phyloP scores from a whole-genome alignment of 2,888 invertebrate species.

The Ornithoptera alexandrae region DNA sequence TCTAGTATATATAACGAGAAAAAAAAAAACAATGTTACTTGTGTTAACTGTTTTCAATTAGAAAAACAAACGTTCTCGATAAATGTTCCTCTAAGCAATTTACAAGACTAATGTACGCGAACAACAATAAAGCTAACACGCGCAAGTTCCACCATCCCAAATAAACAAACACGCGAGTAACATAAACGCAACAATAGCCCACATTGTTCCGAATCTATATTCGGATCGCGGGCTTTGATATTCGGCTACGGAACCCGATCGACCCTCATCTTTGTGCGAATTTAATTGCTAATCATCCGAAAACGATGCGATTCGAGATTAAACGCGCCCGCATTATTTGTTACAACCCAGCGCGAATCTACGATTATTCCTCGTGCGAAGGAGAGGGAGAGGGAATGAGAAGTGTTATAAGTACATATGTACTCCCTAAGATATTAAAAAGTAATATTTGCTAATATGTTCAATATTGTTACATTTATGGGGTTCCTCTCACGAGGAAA shows the following conservation, averaged over 20 bases:
- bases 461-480: too few species aligned
- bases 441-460: too few species aligned
- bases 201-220: constrained; percentile 33
- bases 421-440: too few species aligned
- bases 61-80: not conserved
- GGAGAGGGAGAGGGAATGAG: too few species aligned
- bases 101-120: constrained; percentile 14
- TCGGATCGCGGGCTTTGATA: constrained; percentile 32
- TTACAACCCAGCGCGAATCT: not conserved
- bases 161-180: constrained; percentile 26
- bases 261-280: constrained; percentile 33
- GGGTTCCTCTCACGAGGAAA: too few species aligned
- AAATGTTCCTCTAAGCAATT: not conserved
- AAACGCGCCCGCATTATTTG: constrained; percentile 32
- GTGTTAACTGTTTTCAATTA: not conserved
- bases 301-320: constrained; percentile 32
- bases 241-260: constrained; percentile 32
- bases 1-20: not conserved
- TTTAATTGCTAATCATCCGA: constrained; percentile 37
- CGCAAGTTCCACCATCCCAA: constrained; percentile 15
- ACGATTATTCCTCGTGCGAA: too few species aligned
- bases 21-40: not conserved
- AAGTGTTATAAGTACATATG: too few species aligned
- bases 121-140: constrained; percentile 17
- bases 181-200: constrained; percentile 30